Evolutionary conservation across 2,888 invertebrate genomes (phyloP), one percentile per base, ranked within the genome.

Genomic region (Bombyx huttoni): DNA sequence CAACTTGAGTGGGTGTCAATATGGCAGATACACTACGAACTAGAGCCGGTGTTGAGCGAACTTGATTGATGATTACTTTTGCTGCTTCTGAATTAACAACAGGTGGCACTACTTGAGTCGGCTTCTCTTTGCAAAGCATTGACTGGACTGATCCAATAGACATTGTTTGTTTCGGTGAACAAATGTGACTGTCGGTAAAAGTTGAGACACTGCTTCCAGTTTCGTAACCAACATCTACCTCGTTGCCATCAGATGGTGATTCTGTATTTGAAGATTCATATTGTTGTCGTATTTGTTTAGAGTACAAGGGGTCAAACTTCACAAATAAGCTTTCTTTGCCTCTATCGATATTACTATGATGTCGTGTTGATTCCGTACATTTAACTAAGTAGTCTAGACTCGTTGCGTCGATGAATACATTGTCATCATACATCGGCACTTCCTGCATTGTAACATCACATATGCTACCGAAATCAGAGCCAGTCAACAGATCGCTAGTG

Each of bases 311-410:
- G 67, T 91, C 91, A 63, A 91, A 91, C 61, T 90, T 93, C 9
- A 92, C 90, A 76, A 92, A 93, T 49, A 93, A 81, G 52, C 93
- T 93, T 68, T 93, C 91, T 54, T 92, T 90, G 55, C 83, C 73
- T 53, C 80, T 71, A 62, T 86, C 86, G 54, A 82, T 67, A 40
- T 68, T 62, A 50, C 63, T 80, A 45, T 72, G 68, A 53, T 79
- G 74, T 14, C 74, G 66, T 63, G 79, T 75, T 7, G 87, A 77
- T 65, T 84, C 77, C 6, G 84, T 75, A 60, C 88, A 89, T 56
- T 83, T 83, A 46, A 89, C 78, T 12, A 91, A 76, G 61, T 88
- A 91, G 64, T 91, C 91, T 56, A 91, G 81, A 54, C 85, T 86
- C 46, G 75, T 81, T n/a, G 91, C 85, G 68, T 91, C 91, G 55